Conservation (phyloP, 2,888 invertebrate genomes). For the Tethea ocularis region DNA sequence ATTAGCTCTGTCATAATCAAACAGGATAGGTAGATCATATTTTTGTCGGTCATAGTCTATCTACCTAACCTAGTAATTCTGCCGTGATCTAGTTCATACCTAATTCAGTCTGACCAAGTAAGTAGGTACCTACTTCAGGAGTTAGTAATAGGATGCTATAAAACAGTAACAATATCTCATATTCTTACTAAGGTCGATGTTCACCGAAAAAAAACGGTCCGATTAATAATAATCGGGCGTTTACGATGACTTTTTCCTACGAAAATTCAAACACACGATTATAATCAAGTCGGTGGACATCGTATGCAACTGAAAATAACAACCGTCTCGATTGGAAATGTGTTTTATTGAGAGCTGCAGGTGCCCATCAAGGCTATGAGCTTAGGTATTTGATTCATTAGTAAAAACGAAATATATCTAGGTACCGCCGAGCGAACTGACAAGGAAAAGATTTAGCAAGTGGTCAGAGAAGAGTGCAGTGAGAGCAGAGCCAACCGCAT, state of each 20-base stretch:
- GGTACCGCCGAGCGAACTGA: constrained; percentile 47
- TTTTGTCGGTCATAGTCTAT: neutral
- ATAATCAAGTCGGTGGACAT: too few relatives aligned
- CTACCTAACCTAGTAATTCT: neutral
- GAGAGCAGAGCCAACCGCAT: constrained; percentile 56
- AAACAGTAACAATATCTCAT: too few relatives aligned
- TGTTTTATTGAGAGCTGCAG: constrained; percentile 52
- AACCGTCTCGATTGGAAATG: constrained; percentile 38
- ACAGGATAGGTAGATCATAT: neutral
- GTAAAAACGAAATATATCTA: constrained; percentile 37
- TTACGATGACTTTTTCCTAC: too few relatives aligned
- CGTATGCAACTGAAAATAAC: constrained; percentile 25
- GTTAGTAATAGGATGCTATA: too few relatives aligned
- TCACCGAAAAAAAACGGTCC: too few relatives aligned
- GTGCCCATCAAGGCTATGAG: constrained; percentile 50
- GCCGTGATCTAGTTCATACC: neutral
- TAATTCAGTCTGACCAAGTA: neutral
- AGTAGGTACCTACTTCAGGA: too few relatives aligned
- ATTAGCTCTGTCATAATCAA: neutral
- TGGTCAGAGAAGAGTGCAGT: constrained; percentile 55
- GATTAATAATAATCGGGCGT: too few relatives aligned
- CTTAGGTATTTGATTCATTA: constrained; percentile 43
- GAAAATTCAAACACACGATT: too few relatives aligned
- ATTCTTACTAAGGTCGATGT: too few relatives aligned
- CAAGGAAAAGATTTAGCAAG: constrained; percentile 63